Base-by-base conservation (phyloP, 1,140 invertebrate genomes). In the Pseudomyrmex flavicornis region DNA sequence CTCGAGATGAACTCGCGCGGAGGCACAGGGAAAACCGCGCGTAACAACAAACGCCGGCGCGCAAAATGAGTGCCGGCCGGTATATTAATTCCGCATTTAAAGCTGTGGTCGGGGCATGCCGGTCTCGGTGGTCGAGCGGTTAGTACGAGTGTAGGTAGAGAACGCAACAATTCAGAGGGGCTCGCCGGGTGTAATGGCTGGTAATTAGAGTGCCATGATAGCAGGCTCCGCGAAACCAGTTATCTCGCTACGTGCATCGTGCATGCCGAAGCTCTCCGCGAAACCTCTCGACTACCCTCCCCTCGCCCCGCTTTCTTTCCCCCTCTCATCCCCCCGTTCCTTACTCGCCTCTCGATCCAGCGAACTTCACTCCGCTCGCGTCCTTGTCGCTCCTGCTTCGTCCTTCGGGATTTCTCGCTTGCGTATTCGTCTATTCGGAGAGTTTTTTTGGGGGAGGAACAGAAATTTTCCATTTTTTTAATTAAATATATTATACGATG, bases 131-230 rank as follows among this genome's bases (percentile, higher is more conserved):
- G 92, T 92, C 92, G 91, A 91, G 90, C 89, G 85, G 88, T 91
- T 91, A 88, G 89, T 93, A 92, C 90, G 88, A 91, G 90, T 91
- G 90, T 92, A 92, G 91, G 89, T 91, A 91, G 91, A 92, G 91
- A 92, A 92, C 91, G 89, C 91, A 92, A 92, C 92, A 92, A 91
- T 92, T 92, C 92, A 91, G 90, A 91, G 91, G 86, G 90, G 89
- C 88, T 92, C 90, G 86, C 90, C 89, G 91, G 89, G 89, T 93
- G 91, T 93, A 93, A 93, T 93, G 92, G 91, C 91, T 93, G 92
- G 92, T 93, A 93, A 93, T 93, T 93, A 93, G 93, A 93, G 93
- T 93, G 92, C 91, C 92, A 93, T 93, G 92, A 93, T 93, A 93
- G 92, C 91, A 93, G 92, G 92, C 92, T 93, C 91, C 90, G 91